Base-by-base conservation (phyloP, 2,888 invertebrate species). In the Ornithoptera priamus region DNA sequence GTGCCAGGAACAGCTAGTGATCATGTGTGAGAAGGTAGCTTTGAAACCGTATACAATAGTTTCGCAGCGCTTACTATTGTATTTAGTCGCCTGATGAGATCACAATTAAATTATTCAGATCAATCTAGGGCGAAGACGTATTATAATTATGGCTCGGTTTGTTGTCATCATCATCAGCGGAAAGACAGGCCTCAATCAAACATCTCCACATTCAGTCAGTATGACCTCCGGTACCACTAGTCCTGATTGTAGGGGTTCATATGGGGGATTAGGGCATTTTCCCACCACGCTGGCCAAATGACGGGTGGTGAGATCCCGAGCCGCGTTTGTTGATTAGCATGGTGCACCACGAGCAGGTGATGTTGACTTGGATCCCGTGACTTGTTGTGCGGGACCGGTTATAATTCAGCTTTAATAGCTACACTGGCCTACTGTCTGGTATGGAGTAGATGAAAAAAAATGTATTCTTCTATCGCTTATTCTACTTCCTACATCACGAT, bases 321-420 rank as follows among this genome's bases (percentile, higher is more conserved):
- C 30, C 30, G 3, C 4, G 30, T 30, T 30, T 30, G 24, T 24
- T 24, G 3, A 30, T 30, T 30, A 30, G 30, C 30, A 30, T 2
- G 30, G 3, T 30, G 5, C 5, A 30, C 5, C 30, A 30, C 30
- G 3, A 30, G 30, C 30, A 30, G 3, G 30, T 30, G 30, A 30
- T 3, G 5, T 30, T 30, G 30, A 0, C 30, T 30, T 30, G 5
- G 30, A 30, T 30, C 30, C 30, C 30, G 5, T 30, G 30, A 30
- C 30, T 30, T 30, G 24, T 24, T 24, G 30, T 30, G 30, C 30
- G 4, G 30, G 30, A 30, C 30, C 30, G 30, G 30, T 62, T 58
- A 46, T 30, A 36, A 58, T 72, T 60, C 72, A 71, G 69, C 71
- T 71, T 69, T 71, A 69, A 62, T 65, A 20, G 39, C 46, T 18